phyloP scores from a whole-genome alignment of 2,888 invertebrate genomes.

The Ophion obscuratus region DNA sequence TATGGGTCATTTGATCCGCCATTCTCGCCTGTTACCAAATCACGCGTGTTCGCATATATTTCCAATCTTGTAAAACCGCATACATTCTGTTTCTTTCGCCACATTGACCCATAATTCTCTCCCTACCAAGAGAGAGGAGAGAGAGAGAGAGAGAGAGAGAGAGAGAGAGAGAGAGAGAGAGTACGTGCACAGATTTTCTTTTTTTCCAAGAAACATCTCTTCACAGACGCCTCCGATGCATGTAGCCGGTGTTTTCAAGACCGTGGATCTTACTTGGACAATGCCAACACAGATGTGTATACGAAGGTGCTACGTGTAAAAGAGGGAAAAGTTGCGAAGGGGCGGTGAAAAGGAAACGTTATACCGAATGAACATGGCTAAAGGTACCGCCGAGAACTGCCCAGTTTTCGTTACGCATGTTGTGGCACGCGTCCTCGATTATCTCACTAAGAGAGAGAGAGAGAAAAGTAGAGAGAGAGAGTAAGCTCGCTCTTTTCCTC shows the following conservation, averaged over 20 bases:
- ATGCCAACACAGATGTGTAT: background rate
- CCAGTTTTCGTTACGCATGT: constrained; percentile 50
- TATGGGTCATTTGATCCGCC: constrained; percentile 51
- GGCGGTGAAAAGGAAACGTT: constrained; percentile 16
- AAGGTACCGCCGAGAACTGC: constrained; percentile 27
- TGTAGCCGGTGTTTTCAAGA: constrained; percentile 7
- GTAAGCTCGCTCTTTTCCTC: background rate
- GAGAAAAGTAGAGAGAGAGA: too few relatives aligned
- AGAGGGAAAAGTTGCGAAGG: constrained; percentile 17
- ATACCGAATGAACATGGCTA: constrained; percentile 20
- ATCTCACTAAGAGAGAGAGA: background rate
- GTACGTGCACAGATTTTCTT: background rate
- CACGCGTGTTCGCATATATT: constrained; percentile 22
- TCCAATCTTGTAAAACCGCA: constrained; percentile 23
- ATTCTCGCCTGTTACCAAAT: constrained; percentile 33
- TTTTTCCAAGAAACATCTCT: constrained; percentile 33
- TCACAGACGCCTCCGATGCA: constrained; percentile 6
- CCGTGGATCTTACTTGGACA: constrained; percentile 17
- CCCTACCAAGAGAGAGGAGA: background rate
- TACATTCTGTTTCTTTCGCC: background rate
- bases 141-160: too few relatives aligned
- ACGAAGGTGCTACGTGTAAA: background rate
- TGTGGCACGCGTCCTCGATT: constrained; percentile 58
- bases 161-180: too few relatives aligned
- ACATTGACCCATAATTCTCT: background rate